phyloP scores from a whole-genome alignment of 2,113 vertebrate species.

The Aleadryas rufinucha region DNA sequence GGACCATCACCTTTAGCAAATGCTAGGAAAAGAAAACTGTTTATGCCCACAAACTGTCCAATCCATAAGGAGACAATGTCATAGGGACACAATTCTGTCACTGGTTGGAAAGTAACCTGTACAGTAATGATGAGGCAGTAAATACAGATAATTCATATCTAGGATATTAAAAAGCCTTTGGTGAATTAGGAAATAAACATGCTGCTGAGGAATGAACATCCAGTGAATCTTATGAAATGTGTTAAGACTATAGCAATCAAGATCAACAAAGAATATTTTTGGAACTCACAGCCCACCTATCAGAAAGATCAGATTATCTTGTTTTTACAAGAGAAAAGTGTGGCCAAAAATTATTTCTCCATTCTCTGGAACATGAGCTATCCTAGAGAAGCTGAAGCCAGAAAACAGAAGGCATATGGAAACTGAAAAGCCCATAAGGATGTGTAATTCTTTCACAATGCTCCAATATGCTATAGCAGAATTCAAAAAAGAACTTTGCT shows the following conservation, averaged over 20 bases:
- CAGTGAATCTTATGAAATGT: background rate
- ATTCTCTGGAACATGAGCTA: background rate
- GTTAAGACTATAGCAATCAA: background rate
- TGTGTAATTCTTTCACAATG: background rate
- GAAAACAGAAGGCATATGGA: background rate
- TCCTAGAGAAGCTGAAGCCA: background rate
- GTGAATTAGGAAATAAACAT: background rate
- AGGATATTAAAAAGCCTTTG: background rate
- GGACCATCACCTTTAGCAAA: background rate
- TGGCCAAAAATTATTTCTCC: background rate
- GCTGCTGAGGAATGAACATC: background rate
- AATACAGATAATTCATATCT: background rate
- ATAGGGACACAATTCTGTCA: background rate
- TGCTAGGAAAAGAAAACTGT: background rate
- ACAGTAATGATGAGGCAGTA: background rate
- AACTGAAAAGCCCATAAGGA: background rate
- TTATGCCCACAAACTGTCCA: background rate
- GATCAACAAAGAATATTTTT: background rate
- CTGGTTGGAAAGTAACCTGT: background rate
- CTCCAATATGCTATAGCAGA: background rate
- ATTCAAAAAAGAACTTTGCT: background rate
- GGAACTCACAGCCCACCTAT: background rate
- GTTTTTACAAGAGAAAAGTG: background rate
- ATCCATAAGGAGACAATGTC: background rate
- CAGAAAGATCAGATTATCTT: background rate